Percentiles rank a stretch among this genome's conserved stretches.
Conservation (phyloP, 2,113 vertebrate species). For the Danio rerio region DNA sequence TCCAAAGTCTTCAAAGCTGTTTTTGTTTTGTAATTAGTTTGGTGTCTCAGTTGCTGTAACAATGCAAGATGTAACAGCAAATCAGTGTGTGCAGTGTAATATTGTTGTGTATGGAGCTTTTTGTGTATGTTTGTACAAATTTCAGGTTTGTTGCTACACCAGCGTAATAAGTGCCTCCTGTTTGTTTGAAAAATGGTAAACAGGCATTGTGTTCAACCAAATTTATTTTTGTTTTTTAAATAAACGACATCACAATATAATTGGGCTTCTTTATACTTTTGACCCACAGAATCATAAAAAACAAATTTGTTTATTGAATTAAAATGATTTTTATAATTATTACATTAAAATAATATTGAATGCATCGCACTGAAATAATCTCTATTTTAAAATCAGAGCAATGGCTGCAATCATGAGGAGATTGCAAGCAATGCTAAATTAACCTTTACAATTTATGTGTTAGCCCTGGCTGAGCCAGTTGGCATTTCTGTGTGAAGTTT, state of each 20-base stretch:
- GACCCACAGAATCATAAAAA: not conserved
- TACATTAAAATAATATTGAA: too few relatives aligned
- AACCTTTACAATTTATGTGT: too few relatives aligned
- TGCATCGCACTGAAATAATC: too few relatives aligned
- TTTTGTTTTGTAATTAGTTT: not conserved
- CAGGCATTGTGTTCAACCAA: slow-evolving; percentile 31
- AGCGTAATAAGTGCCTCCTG: not conserved
- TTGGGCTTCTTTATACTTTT: not conserved
- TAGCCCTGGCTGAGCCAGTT: too few relatives aligned
- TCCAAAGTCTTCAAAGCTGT: not conserved
- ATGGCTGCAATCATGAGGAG: too few relatives aligned
- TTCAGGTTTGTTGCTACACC: not conserved
- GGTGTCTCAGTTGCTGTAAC: not conserved
- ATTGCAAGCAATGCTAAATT: too few relatives aligned
- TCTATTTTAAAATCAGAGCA: too few relatives aligned
- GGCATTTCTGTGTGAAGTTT: too few relatives aligned
- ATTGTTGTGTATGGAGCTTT: not conserved
- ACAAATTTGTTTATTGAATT: too few relatives aligned
- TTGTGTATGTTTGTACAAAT: not conserved
- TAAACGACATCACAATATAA: slow-evolving; percentile 28
- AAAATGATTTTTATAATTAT: too few relatives aligned
- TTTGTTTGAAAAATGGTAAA: slow-evolving; percentile 10
- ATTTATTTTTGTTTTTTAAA: slow-evolving; percentile 1
- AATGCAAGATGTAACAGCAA: not conserved
- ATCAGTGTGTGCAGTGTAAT: not conserved